A percentile compares a stretch with the other conserved stretches of the same genome.
Evolutionary conservation across 2,113 vertebrate species (phyloP).

Genomic region (Recurvirostra avosetta): DNA sequence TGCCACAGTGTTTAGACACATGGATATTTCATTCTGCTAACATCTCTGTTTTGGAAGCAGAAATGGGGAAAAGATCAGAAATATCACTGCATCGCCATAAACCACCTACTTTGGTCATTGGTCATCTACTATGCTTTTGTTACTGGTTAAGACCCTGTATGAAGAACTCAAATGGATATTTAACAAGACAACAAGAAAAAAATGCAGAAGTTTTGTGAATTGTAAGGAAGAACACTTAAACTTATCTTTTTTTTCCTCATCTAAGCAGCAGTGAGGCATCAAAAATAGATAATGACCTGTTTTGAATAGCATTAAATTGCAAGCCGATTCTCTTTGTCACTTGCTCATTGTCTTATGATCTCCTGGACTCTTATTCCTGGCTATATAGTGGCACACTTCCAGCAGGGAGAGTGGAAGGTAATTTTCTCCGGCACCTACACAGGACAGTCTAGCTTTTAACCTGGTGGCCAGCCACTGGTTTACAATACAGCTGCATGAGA

Average conservation of each 20-base stretch:
- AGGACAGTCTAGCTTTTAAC: neutral
- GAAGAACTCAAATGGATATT: neutral
- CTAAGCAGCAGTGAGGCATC: neutral
- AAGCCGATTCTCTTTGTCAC: neutral
- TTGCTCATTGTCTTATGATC: neutral
- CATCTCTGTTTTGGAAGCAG: neutral
- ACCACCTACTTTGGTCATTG: neutral
- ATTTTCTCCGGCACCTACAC: neutral
- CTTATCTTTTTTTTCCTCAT: neutral
- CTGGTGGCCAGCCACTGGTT: neutral
- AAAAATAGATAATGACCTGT: neutral
- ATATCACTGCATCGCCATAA: neutral
- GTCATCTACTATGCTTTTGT: neutral
- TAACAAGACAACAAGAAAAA: neutral
- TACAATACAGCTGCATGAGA: neutral
- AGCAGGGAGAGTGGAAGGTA: neutral
- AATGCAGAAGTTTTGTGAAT: neutral
- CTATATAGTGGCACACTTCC: neutral
- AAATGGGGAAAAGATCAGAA: neutral
- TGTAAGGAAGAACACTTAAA: neutral
- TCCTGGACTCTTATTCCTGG: neutral
- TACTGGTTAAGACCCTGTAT: neutral
- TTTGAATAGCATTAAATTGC: neutral
- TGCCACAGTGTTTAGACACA: neutral
- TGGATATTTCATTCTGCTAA: neutral